phyloP scores from a whole-genome alignment of 1,140 invertebrate genomes.

The Nymphalis io region DNA sequence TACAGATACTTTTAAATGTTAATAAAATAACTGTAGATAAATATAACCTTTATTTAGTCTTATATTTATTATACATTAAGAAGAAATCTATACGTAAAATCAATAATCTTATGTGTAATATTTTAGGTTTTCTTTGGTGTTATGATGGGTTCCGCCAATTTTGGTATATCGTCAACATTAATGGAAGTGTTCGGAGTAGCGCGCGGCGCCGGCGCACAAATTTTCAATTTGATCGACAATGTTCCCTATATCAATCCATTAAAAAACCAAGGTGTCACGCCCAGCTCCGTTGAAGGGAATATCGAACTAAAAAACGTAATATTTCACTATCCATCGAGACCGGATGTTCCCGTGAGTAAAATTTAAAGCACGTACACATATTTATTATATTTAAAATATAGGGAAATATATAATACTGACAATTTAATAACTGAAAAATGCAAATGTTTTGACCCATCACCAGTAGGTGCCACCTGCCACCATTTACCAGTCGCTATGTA shows the following conservation, averaged over 20 bases:
- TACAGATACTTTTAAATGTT: too few species aligned
- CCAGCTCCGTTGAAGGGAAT: constrained; percentile 84
- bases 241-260: constrained; percentile 90
- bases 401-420: too few species aligned
- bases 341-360: constrained; percentile 84
- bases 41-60: too few species aligned
- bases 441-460: too few species aligned
- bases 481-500: too few species aligned
- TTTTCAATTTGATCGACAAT: constrained; percentile 92
- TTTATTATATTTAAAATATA: too few species aligned
- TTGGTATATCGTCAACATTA: constrained; percentile 93
- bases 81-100: too few species aligned
- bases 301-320: constrained; percentile 90
- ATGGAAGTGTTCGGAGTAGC: constrained; percentile 89
- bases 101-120: too few species aligned
- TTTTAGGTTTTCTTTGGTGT: constrained; percentile 89
- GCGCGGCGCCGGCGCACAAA: constrained; percentile 89
- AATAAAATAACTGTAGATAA: too few species aligned
- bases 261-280: constrained; percentile 84
- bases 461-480: too few species aligned
- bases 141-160: constrained; percentile 91
- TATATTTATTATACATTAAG: too few species aligned
- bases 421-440: too few species aligned
- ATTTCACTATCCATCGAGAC: constrained; percentile 93
- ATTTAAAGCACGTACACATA: background rate